A percentile compares a stretch with the other conserved stretches of the same genome.
Evolutionary conservation across 2,797 vertebrate genomes (phyloP).

Genomic region (Siniperca scherzeri): DNA sequence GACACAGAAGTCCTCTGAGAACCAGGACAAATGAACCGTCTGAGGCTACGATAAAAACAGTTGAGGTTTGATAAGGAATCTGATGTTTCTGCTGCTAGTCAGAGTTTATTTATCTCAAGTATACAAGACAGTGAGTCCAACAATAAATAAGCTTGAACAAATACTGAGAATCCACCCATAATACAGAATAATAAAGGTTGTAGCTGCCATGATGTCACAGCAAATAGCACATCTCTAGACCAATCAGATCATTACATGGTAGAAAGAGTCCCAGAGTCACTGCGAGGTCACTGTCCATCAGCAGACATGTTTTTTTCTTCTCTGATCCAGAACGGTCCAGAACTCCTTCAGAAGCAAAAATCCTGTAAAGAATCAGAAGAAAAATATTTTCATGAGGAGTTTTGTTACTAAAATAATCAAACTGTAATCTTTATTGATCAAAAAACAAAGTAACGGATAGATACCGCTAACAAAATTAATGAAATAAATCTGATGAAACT

Average conservation of each 20-base stretch:
- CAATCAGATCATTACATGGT: background rate
- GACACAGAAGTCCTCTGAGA: background rate
- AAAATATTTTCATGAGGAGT: constrained; percentile 71
- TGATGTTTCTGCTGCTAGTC: constrained; percentile 10
- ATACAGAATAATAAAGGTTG: background rate
- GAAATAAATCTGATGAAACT: constrained; percentile 83
- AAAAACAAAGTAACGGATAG: constrained; percentile 79
- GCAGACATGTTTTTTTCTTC: background rate
- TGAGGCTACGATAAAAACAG: background rate
- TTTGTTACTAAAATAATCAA: constrained; percentile 83
- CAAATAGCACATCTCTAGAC: background rate
- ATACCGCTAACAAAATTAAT: constrained; percentile 84
- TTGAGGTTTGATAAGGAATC: background rate
- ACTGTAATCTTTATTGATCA: constrained; percentile 80
- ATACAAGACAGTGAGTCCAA: background rate
- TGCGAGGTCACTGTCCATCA: background rate
- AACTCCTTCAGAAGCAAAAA: background rate
- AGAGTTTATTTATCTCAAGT: background rate
- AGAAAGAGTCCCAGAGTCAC: background rate
- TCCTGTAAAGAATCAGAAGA: constrained; percentile 63
- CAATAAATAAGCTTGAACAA: background rate
- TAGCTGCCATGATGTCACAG: background rate
- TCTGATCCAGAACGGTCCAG: constrained; percentile 28
- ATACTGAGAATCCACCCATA: background rate
- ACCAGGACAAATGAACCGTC: background rate